Percentiles rank a stretch among this genome's conserved stretches.
Conservation (phyloP, 2,113 vertebrate species). For the Centropus unirufus region DNA sequence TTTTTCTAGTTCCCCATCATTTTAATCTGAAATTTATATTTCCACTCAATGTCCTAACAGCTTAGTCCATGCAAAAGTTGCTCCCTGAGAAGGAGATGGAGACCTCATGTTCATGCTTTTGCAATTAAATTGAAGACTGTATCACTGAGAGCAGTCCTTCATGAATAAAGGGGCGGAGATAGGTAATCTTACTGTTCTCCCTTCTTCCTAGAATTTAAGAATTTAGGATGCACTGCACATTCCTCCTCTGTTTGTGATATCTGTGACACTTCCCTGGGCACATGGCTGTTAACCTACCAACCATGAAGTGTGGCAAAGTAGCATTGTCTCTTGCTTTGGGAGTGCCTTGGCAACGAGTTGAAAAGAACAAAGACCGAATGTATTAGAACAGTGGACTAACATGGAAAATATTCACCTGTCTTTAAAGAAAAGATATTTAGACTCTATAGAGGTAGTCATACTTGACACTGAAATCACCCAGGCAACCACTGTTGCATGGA, state of each 20-base stretch:
- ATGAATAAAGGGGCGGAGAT: fast-evolving
- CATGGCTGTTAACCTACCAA: background rate
- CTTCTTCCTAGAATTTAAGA: background rate
- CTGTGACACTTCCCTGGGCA: background rate
- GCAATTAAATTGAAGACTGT: background rate
- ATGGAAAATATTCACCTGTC: background rate
- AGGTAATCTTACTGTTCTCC: background rate
- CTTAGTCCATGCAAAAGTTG: background rate
- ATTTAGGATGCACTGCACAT: fast-evolving
- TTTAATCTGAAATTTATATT: background rate
- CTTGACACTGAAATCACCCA: constrained; percentile 18
- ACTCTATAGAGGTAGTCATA: background rate
- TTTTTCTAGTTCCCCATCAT: background rate
- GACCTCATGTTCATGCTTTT: background rate
- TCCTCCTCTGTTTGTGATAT: background rate
- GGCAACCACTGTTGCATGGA: background rate
- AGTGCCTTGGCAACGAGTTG: background rate
- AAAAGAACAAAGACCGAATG: background rate
- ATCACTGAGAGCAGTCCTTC: background rate
- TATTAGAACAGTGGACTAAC: background rate
- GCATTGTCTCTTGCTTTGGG: background rate
- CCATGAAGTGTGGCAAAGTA: background rate
- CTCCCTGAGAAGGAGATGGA: background rate
- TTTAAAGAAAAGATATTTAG: background rate
- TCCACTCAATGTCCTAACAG: background rate